Base-by-base conservation (phyloP, 2,113 vertebrate genomes). In the Clarias gariepinus region DNA sequence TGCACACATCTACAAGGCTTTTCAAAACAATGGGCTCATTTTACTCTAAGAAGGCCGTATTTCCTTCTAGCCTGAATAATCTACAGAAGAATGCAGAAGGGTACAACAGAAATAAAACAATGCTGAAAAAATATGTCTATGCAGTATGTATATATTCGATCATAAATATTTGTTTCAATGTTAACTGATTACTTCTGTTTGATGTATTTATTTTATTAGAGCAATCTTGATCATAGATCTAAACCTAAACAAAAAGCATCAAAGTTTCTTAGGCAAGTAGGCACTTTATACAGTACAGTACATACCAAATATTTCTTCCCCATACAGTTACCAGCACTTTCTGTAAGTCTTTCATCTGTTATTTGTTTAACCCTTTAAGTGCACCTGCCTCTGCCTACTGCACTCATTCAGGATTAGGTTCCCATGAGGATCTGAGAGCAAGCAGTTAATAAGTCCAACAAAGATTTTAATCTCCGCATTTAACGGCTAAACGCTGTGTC, bases 11-110 rank as follows among this genome's bases (percentile, higher is more conserved):
- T 16, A 53, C 47, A 18, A 16, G 4, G 1, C 12, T 47, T 23
- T 74, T 74, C 53, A 28, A 15, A 74, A 53, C 3, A 13, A 9
- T 77, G 28, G 36, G 21, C 13, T 7, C 10, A 87, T 90, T 91
- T 87, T 86, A 85, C 89, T 88, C 90, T 4, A 28, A 36, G 78
- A 23, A 33, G 9, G 28, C 18, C 33, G 10, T 57, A 30, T 80
- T 58, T 60, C 53, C 58, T 33, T 15, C 21, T 12, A 2, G 33
- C 30, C 9, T 33, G 33, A 80, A 60, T 55, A 74, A 47, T 74
- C 76, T 47, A 18, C 15, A 58, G 28, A 21, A 33, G 13, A 13
- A 8, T 77, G 8, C 9, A 55, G 21, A 28, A 28, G 25, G 9
- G 52, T 15, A 2, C 47, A 47, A 47, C 47, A 47, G 47, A 47